These are phyloP conservation scores for Chaetorhynchus papuensis DNA, from an alignment of 2,113 vertebrate species.

Conservation along the genomic window DNA sequence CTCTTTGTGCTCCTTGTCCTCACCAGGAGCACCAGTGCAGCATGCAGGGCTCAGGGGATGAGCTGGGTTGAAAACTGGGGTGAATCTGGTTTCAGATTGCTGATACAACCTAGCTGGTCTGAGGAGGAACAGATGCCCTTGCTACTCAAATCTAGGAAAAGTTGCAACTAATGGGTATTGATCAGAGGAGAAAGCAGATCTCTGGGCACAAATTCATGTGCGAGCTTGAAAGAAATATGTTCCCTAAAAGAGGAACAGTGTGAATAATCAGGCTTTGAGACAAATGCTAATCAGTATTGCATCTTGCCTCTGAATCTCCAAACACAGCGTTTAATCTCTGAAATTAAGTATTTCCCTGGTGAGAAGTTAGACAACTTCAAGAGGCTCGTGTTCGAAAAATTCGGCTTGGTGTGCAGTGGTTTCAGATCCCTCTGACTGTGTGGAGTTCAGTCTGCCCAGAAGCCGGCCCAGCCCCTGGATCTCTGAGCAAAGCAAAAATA, in stretches of 20 bases:
- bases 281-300: not conserved
- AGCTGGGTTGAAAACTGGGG: not conserved
- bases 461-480: not conserved
- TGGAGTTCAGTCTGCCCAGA: not conserved
- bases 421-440: not conserved
- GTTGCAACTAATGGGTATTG: not conserved
- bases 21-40: not conserved
- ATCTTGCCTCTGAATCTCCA: not conserved
- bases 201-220: constrained; percentile 10
- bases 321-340: not conserved
- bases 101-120: not conserved
- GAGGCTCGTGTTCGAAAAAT: not conserved
- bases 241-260: not conserved
- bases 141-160: not conserved
- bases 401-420: not conserved
- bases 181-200: constrained; percentile 1
- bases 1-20: not conserved
- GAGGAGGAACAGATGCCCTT: not conserved
- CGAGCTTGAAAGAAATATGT: not conserved
- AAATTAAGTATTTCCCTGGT: constrained; percentile 24
- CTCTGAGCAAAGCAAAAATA: not conserved
- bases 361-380: not conserved
- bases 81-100: not conserved
- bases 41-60: not conserved
- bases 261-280: constrained; percentile 18